Conservation (phyloP, 2,888 invertebrate genomes). For the Aleiodes leptofemur region DNA sequence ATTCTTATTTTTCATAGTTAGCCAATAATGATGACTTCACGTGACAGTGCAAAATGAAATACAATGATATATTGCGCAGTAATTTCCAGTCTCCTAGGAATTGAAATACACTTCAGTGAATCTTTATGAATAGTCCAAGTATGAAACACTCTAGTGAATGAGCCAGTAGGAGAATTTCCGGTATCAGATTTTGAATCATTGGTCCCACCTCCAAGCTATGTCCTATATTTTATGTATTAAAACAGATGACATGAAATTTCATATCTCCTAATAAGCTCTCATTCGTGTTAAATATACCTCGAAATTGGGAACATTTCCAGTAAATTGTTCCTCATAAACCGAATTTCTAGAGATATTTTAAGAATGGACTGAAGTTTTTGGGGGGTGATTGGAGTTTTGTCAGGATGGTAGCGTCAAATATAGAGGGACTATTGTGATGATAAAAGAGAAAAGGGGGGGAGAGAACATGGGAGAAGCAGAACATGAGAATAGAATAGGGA, state of each 20-base stretch:
- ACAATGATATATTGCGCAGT: neutral
- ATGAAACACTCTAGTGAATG: neutral
- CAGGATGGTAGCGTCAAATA: constrained; percentile 13
- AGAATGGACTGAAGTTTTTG: too few relatives aligned
- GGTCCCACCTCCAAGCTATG: neutral
- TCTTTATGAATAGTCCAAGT: constrained; percentile 27
- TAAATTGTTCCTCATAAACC: too few relatives aligned
- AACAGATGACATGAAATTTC: constrained; percentile 31
- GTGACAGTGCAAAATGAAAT: too few relatives aligned
- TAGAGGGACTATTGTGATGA: constrained; percentile 14
- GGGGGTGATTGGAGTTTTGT: constrained; percentile 18
- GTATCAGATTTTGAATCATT: constrained; percentile 29
- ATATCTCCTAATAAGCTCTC: constrained; percentile 42
- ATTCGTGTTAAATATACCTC: constrained; percentile 37
- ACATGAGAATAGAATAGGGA: constrained; percentile 35
- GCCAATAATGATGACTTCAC: too few relatives aligned
- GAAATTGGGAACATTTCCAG: constrained; percentile 3
- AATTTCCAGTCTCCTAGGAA: neutral
- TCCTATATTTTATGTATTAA: neutral
- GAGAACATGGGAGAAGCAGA: constrained; percentile 2
- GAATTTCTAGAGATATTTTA: neutral
- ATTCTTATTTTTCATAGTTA: too few relatives aligned
- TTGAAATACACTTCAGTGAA: constrained; percentile 3
- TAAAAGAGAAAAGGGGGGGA: constrained; percentile 5
- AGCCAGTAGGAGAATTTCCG: constrained; percentile 51